Conservation (phyloP, 2,113 vertebrate genomes). For the Forbesichthys agassizii region DNA sequence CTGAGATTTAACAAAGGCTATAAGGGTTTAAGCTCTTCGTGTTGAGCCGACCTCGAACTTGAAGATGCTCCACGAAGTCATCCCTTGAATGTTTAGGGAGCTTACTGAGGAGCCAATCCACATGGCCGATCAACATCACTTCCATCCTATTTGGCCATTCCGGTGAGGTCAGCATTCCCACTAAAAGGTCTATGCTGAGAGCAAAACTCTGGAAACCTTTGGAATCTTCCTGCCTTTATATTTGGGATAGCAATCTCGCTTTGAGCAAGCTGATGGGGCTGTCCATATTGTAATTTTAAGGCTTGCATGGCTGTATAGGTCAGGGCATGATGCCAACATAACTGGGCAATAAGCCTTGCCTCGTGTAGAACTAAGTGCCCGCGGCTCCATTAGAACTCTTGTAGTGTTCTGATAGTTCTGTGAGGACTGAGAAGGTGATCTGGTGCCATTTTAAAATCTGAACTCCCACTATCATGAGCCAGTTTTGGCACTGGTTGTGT, state of each 20-base stretch:
- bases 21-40: no score
- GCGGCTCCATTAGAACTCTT: conserved; percentile 10
- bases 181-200: no score
- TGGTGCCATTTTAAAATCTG: conserved; percentile 15
- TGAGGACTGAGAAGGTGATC: conserved; percentile 6
- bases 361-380: conserved; percentile 1
- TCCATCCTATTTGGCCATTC: no score
- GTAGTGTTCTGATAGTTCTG: conserved; percentile 6
- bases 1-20: no score
- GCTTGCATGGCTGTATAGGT: conserved; percentile 24
- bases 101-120: no score
- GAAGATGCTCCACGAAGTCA: no score
- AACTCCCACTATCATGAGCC: conserved; percentile 18
- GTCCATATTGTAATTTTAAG: conserved; percentile 34
- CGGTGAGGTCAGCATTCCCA: no score
- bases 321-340: neutral
- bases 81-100: no score
- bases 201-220: no score
- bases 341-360: neutral
- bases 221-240: neutral
- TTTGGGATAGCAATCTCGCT: conserved; percentile 22
- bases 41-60: no score
- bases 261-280: conserved; percentile 42
- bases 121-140: no score
- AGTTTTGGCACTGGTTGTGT: conserved; percentile 6